Conservation (phyloP, 2,113 vertebrate species). For the Coturnix japonica region DNA sequence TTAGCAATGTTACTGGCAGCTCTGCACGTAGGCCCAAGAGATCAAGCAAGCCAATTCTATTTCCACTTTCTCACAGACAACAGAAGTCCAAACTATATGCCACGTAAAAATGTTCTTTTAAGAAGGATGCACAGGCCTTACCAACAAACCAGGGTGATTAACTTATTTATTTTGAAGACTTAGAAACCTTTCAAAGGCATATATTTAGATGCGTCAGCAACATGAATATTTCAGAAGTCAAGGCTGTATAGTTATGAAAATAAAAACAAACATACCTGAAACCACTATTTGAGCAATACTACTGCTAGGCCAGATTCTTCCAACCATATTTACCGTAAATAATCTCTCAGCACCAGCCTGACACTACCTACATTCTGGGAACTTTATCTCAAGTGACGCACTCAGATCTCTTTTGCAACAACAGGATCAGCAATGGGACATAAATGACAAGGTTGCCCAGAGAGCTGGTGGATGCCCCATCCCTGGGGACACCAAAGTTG, state of each 20-base stretch:
- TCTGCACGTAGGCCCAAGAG: background rate
- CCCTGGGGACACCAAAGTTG: too few relatives aligned
- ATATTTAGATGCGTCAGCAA: slow-evolving; percentile 46
- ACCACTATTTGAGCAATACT: background rate
- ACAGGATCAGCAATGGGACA: background rate
- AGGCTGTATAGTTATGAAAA: slow-evolving; percentile 34
- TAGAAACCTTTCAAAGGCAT: background rate
- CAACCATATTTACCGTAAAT: background rate
- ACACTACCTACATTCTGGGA: background rate
- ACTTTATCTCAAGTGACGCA: background rate
- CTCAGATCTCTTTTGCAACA: background rate
- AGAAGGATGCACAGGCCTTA: background rate
- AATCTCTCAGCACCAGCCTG: background rate
- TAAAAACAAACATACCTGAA: slow-evolving; percentile 40
- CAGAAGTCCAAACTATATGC: background rate
- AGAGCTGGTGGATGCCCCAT: too few relatives aligned
- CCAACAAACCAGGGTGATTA: background rate
- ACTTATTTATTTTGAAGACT: slow-evolving; percentile 41
- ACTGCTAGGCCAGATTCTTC: background rate
- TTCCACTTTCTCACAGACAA: slow-evolving; percentile 15
- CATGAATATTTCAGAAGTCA: slow-evolving; percentile 31
- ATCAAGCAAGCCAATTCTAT: background rate
- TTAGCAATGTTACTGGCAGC: background rate
- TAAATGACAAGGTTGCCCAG: background rate
- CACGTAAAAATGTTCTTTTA: slow-evolving; percentile 2